Percentiles rank a stretch among this genome's conserved stretches.
Conservation (phyloP, 2,797 vertebrate genomes). For the Melanogrammus aeglefinus region DNA sequence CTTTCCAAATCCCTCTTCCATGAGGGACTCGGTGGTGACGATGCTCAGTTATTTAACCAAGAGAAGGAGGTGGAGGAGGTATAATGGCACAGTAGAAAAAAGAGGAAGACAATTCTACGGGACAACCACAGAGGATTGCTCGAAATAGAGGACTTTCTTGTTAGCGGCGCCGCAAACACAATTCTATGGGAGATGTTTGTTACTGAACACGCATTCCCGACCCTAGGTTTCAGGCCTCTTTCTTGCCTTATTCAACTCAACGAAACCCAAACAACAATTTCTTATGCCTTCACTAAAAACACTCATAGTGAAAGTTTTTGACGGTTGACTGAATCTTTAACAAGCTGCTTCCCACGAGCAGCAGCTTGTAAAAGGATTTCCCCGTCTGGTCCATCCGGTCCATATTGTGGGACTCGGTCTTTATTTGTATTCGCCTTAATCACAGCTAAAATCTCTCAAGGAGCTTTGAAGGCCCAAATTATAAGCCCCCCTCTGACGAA, state of each 20-base stretch:
- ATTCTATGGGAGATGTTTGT: background rate
- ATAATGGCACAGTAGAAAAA: background rate
- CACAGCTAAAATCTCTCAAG: background rate
- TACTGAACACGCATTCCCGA: background rate
- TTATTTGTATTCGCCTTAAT: background rate
- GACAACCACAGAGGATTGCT: background rate
- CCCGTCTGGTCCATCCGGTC: background rate
- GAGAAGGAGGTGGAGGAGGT: background rate
- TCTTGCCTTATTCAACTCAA: too few relatives aligned
- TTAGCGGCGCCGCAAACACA: background rate
- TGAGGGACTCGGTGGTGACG: background rate
- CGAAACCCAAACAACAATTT: background rate
- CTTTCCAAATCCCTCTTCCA: constrained; percentile 50
- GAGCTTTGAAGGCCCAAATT: background rate
- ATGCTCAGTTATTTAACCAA: background rate
- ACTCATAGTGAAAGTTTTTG: background rate
- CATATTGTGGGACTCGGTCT: background rate
- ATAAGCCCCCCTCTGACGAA: background rate
- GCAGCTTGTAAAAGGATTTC: background rate
- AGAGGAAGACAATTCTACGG: background rate
- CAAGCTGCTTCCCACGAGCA: background rate
- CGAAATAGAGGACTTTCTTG: background rate
- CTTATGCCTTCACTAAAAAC: background rate
- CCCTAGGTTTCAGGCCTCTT: too few relatives aligned
- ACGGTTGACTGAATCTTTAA: background rate